phyloP scores from a whole-genome alignment of 2,888 invertebrate genomes.

The Lepidochrysops patricia region DNA sequence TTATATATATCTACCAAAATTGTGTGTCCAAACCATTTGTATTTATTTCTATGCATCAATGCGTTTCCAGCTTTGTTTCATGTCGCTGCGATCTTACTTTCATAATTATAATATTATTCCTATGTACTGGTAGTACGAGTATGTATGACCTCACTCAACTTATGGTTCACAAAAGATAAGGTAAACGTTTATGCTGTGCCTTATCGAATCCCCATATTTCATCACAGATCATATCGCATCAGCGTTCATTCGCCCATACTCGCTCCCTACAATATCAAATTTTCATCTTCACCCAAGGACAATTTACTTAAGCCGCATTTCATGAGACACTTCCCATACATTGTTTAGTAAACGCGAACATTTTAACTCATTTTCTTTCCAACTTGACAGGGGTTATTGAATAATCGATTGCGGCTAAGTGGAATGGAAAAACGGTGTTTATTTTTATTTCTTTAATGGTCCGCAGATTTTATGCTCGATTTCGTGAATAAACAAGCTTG shows the following conservation, averaged over 20 bases:
- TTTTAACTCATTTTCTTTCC: conserved; percentile 42
- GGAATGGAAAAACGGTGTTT: conserved; percentile 23
- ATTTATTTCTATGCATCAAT: too few relatives aligned
- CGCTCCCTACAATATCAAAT: conserved; percentile 54
- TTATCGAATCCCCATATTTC: neutral
- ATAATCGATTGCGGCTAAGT: conserved; percentile 27
- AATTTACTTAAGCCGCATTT: conserved; percentile 70
- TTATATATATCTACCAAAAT: too few relatives aligned
- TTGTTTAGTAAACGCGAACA: conserved; percentile 44
- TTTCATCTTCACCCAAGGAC: conserved; percentile 53
- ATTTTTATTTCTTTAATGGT: conserved; percentile 18
- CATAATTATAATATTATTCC: too few relatives aligned
- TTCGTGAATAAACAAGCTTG: neutral
- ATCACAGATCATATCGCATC: neutral
- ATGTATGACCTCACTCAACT: too few relatives aligned
- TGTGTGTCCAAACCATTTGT: too few relatives aligned
- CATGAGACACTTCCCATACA: conserved; percentile 61
- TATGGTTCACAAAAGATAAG: too few relatives aligned
- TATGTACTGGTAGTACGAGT: too few relatives aligned
- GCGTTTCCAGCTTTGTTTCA: too few relatives aligned
- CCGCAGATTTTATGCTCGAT: conserved; percentile 9
- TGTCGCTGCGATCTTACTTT: too few relatives aligned
- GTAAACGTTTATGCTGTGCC: too few relatives aligned
- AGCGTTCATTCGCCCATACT: neutral
- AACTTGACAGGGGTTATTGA: conserved; percentile 22